Base-by-base conservation (phyloP, 1,140 invertebrate species). In the Lethrus apterus region DNA sequence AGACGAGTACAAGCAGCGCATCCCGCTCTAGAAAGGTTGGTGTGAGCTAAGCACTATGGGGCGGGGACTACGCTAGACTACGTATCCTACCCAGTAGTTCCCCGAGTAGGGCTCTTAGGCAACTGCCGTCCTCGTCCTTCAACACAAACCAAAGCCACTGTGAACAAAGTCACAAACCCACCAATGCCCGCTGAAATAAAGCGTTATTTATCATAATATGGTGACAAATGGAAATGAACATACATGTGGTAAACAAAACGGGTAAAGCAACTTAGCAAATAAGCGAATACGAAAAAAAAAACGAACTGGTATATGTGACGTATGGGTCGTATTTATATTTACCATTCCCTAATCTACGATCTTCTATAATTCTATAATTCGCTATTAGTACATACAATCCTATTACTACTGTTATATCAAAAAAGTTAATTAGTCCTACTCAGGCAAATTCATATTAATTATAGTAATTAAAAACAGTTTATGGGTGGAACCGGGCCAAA, bases 71-170 rank as follows among this genome's bases (percentile, higher is more conserved):
- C 34, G 34, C 44, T 51, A 50, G 43, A 45, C 48, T 57, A 48
- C 36, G 40, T 45, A 48, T 70, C 61, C 74, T 76, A 76, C 74
- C 74, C 64, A 74, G 66, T 43, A 76, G 65, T 55, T 74, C 70
- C 48, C 71, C 73, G 42, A 52, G 51, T 48, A 57, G 53, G 40
- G 33, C 35, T 48, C 46, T 77, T 68, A 78, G 71, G 74, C 77
- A 78, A 72, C 74, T 78, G 70, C 73, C 72, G 65, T 76, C 72
- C 63, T 74, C 74, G 70, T 78, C 56, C 57, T 58, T 59, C 51
- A 59, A 57, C 55, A 56, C 43, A 56, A 48, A 59, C 62, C 59
- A 59, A 59, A 60, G 62, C 62, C 58, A 64, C 42, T 52, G 57
- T 58, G 59, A 59, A 60, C 58, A 53, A 55, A 61, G 59, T 61